A percentile compares a stretch with the other conserved stretches of the same genome.
These are phyloP conservation scores for Psittacula echo DNA, from an alignment of 2,797 vertebrate species.

Conservation along the genomic window DNA sequence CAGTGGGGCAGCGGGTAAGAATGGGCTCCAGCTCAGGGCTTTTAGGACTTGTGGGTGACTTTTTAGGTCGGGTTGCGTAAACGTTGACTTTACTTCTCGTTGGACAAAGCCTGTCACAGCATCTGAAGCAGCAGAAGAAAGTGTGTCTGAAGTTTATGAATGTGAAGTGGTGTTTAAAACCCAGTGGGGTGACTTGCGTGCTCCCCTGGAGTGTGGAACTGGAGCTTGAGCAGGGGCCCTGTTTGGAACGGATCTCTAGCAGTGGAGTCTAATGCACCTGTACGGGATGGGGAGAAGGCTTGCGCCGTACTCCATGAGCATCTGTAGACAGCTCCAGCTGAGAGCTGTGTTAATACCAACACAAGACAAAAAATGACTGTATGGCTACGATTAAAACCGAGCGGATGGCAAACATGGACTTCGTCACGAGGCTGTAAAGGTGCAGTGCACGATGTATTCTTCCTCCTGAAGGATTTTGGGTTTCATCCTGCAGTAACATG, in stretches of 20 bases:
- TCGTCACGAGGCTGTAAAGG: neutral
- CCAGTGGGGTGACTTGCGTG: neutral
- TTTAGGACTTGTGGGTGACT: neutral
- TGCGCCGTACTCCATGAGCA: neutral
- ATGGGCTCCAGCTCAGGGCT: neutral
- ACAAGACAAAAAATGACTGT: neutral
- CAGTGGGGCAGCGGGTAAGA: neutral
- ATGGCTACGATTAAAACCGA: neutral
- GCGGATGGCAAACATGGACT: rapidly evolving
- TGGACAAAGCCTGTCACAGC: neutral
- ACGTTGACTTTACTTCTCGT: neutral
- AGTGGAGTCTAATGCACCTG: neutral
- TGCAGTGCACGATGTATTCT: neutral
- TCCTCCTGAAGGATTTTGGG: neutral
- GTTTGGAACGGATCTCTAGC: neutral
- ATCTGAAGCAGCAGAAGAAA: neutral
- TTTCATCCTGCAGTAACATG: neutral
- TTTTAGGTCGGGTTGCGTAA: neutral
- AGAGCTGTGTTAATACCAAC: neutral
- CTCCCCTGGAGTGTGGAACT: neutral
- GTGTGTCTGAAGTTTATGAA: neutral
- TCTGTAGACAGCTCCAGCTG: neutral
- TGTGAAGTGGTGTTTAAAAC: neutral
- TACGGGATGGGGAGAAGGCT: neutral
- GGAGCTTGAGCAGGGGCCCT: neutral